Base-by-base conservation (phyloP, 2,888 invertebrate genomes). In the Ophion costatus region DNA sequence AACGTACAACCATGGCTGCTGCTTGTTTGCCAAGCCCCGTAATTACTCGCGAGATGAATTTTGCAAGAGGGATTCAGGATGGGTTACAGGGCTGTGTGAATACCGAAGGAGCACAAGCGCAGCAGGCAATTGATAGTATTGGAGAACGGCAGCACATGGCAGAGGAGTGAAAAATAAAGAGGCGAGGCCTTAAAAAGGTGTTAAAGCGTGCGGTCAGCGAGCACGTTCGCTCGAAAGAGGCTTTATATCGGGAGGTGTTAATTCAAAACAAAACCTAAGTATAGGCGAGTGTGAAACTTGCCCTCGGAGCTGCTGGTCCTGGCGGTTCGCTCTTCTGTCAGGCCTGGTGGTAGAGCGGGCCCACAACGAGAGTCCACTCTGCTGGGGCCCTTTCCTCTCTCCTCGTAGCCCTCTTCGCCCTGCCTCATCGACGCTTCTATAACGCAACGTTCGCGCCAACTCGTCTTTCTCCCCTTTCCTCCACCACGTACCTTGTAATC, bases 261-360 rank as follows among this genome's bases (percentile, higher is more conserved):
- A 92, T 91, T 92, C 91, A 92, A 92, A 92, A 92, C 91, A 92
- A 92, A 76, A 92, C 90, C 88, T 87, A 88, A 88, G 88, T 89
- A 89, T 90, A 88, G 89, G 85, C 82, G 85, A 87, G 88, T 89
- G 78, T 78, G 81, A 84, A 81, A 78, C 86, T 89, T 83, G 82
- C 82, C 77, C 85, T 88, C 80, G 86, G 86, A 87, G 87, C 70
- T 82, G 77, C 57, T 81, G 81, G 66, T 73, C 79, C 74, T 45
- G 69, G 66, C 45, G 56, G 69, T 67, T 83, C 59, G 71, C 45
- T 82, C 67, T 76, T 17, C 79, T 45, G 33, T 64, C 61, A 56
- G 84, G 83, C 61, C 81, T 77, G 71, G 73, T 63, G 63, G 77
- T 69, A 71, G 69, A 74, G 74, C 80, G 59, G 77, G 76, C 56